Conservation (phyloP, 2,113 vertebrate genomes). For the Alligator mississippiensis region DNA sequence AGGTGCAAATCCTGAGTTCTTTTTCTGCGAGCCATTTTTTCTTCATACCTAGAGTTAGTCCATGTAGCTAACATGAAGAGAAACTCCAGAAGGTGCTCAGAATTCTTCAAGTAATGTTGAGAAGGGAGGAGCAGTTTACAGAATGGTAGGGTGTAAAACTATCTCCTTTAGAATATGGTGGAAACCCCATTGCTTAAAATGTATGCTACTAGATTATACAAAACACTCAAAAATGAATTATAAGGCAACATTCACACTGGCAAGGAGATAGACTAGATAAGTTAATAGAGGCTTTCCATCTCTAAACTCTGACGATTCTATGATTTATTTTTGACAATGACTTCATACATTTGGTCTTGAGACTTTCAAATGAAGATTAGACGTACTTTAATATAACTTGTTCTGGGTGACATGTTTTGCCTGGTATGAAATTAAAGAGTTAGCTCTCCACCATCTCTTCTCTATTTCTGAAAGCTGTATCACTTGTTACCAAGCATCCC, state of each 20-base stretch:
- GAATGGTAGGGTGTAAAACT: background rate
- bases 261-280: background rate
- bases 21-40: background rate
- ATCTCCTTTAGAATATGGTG: background rate
- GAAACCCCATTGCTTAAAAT: background rate
- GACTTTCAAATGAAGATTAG: conserved; percentile 31
- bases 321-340: background rate
- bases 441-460: conserved; percentile 20
- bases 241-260: background rate
- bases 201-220: background rate
- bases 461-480: conserved; percentile 43
- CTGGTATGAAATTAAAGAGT: conserved; percentile 58
- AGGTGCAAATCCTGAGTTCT: background rate
- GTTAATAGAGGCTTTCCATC: background rate
- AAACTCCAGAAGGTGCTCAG: background rate
- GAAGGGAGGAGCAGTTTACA: background rate
- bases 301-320: background rate
- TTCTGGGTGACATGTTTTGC: conserved; percentile 5
- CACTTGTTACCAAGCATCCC: conserved; percentile 57
- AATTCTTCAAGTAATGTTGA: background rate
- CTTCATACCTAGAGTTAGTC: background rate
- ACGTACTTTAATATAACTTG: conserved; percentile 4
- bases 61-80: background rate
- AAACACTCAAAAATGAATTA: background rate
- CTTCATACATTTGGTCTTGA: conserved; percentile 2